Evolutionary conservation across 1,140 invertebrate genomes (phyloP), one percentile per base, ranked within the genome.

Genomic region (Macrobrachium rosenbergii): DNA sequence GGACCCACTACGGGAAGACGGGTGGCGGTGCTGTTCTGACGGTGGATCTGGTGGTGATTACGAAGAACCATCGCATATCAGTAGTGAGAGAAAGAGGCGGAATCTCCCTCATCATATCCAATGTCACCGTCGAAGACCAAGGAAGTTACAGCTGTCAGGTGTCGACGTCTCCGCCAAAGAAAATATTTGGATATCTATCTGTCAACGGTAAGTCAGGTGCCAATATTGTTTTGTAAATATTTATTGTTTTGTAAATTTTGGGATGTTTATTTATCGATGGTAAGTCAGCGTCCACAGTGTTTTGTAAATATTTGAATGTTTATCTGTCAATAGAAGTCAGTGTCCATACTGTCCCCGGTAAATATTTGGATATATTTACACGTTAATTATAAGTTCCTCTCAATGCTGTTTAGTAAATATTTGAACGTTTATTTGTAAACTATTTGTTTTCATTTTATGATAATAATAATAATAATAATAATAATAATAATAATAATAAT

Each of bases 61-160:
- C 83, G 16, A 86, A 72, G 77, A 86, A 86, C 67, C n/a, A 58
- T 5, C 76, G 83, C 62, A 59, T 86, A 45, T 69, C 76, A 7
- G 60, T 86, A 11, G 45, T 72, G 63, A 64, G 73, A 77, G 83
- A 86, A 7, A 16, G 77, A 16, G 76, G 64, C 8, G 83, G 83
- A 28, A 45, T 64, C 0, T 79, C 83, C 8, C 77, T 86, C 12
- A n/a, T 86, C 76, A 86, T 86, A 23, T 72, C 58, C 6, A 86
- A 86, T 43, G 76, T 86, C 52, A 72, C 83, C 21, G 79, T 77
- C 58, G 62, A 63, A 21, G 83, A 86, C 83, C 76, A 78, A 21
- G 83, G 83, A 3, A n/a, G 23, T 0, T 86, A 86, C 77, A 19
- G 79, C 43, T 86, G 83, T 8, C 76, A 86, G 64, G 77, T 86